Conservation (phyloP, 2,888 invertebrate species). For the Apodemia hepburni region DNA sequence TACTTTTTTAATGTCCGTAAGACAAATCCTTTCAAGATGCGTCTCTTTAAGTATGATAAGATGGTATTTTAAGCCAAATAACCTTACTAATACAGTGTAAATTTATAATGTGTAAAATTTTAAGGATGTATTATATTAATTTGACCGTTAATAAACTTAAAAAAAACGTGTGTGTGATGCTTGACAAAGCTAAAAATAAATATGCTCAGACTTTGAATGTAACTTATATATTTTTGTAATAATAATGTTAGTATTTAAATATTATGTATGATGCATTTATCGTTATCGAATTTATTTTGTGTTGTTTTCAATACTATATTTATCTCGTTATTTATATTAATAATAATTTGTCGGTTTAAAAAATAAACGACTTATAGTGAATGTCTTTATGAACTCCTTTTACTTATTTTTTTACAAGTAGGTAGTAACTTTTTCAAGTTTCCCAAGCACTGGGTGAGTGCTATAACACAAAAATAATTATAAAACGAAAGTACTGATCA, state of each 20-base stretch:
- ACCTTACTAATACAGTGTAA: background rate
- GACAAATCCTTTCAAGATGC: background rate
- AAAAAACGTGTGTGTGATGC: slow-evolving; percentile 42
- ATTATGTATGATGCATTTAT: slow-evolving; percentile 58
- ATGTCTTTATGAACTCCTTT: slow-evolving; percentile 8
- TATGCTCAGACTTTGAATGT: slow-evolving; percentile 49
- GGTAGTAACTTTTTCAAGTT: too few relatives aligned
- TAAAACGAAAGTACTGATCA: too few relatives aligned
- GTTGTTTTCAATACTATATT: slow-evolving; percentile 45
- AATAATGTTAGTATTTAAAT: slow-evolving; percentile 37
- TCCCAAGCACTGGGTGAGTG: too few relatives aligned
- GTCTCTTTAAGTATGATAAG: background rate
- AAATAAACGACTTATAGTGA: slow-evolving; percentile 32
- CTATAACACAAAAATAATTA: too few relatives aligned
- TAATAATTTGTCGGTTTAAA: slow-evolving; percentile 39
- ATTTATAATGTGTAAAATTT: background rate
- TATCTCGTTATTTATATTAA: slow-evolving; percentile 48
- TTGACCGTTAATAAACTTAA: slow-evolving; percentile 15
- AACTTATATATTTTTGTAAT: slow-evolving; percentile 49
- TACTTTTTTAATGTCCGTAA: background rate
- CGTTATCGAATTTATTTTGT: slow-evolving; percentile 75
- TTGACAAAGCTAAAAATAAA: slow-evolving; percentile 39
- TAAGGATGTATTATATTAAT: background rate
- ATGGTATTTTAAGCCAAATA: background rate
- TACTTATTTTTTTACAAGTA: too few relatives aligned